These are phyloP conservation scores for Cryptops parisi DNA, from an alignment of 2,888 invertebrate genomes.

Conservation along the genomic window DNA sequence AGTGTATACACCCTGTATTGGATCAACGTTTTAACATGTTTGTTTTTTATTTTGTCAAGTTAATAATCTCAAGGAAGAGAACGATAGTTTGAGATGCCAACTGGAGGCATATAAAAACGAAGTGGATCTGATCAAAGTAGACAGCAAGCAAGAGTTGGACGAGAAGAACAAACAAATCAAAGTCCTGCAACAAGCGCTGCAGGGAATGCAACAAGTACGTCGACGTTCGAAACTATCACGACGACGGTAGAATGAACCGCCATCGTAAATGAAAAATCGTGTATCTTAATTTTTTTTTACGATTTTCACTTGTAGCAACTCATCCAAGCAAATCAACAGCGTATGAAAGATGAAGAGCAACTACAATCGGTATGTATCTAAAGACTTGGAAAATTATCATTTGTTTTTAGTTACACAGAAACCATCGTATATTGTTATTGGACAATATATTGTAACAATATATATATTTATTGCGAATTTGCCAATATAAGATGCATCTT, in stretches of 20 bases:
- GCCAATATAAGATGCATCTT: too few species aligned
- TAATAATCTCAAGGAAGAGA: slow-evolving; percentile 51
- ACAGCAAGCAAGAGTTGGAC: slow-evolving; percentile 59
- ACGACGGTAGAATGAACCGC: background rate
- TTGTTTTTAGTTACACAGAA: background rate
- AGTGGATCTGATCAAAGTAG: slow-evolving; percentile 70
- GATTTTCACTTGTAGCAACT: slow-evolving; percentile 14
- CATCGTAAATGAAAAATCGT: background rate
- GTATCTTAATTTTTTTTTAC: background rate
- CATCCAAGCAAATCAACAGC: slow-evolving; percentile 17
- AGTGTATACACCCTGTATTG: too few species aligned
- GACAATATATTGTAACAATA: too few species aligned
- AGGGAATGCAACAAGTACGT: slow-evolving; percentile 34
- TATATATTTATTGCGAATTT: too few species aligned
- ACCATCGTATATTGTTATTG: too few species aligned
- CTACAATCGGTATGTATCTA: slow-evolving; percentile 13
- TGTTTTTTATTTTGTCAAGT: too few species aligned
- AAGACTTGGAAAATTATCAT: background rate
- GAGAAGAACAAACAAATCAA: slow-evolving; percentile 74
- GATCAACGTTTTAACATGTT: too few species aligned
- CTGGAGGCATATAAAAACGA: slow-evolving; percentile 89
- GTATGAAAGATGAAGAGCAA: slow-evolving; percentile 15
- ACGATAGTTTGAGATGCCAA: slow-evolving; percentile 77
- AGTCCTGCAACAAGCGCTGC: slow-evolving; percentile 46
- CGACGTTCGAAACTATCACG: background rate